Conservation (phyloP, 2,888 invertebrate species). For the Pammene aurita region DNA sequence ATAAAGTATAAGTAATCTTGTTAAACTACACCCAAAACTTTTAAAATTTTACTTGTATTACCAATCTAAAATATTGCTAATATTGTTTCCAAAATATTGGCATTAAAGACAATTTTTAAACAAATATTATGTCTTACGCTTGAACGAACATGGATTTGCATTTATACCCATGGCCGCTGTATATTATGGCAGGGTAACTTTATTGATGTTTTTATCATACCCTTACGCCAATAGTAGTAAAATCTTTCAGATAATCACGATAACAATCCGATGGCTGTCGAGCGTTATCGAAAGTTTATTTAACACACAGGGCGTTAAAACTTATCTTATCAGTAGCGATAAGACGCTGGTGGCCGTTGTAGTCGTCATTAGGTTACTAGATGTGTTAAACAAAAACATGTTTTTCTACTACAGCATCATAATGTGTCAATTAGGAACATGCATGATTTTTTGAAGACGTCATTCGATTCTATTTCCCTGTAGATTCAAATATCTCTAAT, state of each 20-base stretch:
- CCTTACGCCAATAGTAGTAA: slow-evolving; percentile 21
- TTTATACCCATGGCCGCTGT: not conserved
- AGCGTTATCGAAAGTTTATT: slow-evolving; percentile 53
- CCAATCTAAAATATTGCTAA: too few relatives aligned
- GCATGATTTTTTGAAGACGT: too few relatives aligned
- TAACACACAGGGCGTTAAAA: slow-evolving; percentile 54
- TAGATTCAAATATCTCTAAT: too few relatives aligned
- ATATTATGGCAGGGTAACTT: slow-evolving; percentile 5
- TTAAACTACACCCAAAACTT: too few relatives aligned
- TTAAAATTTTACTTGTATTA: too few relatives aligned
- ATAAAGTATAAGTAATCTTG: too few relatives aligned
- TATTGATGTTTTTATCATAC: slow-evolving; percentile 8
- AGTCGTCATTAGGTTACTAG: not conserved
- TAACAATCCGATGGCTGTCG: slow-evolving; percentile 45
- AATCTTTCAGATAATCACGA: slow-evolving; percentile 28
- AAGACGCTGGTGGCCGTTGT: slow-evolving; percentile 38
- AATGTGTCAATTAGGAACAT: too few relatives aligned
- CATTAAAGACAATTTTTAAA: not conserved
- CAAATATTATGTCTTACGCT: not conserved
- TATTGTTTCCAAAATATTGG: too few relatives aligned
- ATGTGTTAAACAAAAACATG: slow-evolving; percentile 18
- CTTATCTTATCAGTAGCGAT: slow-evolving; percentile 55
- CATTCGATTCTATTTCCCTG: too few relatives aligned
- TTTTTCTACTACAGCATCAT: not conserved
- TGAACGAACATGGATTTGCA: slow-evolving; percentile 7